Base-by-base conservation (phyloP, 2,888 invertebrate genomes). In the Conus canariensis region DNA sequence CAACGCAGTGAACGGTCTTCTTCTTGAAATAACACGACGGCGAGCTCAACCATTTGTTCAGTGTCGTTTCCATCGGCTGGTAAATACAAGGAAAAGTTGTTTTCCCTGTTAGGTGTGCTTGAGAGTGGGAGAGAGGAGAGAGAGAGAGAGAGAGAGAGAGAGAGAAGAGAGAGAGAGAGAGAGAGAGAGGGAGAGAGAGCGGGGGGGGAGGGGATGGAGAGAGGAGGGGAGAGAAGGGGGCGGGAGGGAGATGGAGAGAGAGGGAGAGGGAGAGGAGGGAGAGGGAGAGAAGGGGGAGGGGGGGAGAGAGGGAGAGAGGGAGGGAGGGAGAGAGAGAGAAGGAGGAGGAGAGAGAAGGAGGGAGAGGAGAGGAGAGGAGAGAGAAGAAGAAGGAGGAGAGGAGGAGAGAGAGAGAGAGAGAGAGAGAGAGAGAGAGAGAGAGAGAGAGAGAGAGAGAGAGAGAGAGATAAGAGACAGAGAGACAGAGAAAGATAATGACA, bases 361-460 rank as follows among this genome's bases (percentile, higher is more conserved):
- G 58, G 19, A 9, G 19, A 6, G 22, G 58, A 6, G 22, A 10
- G 12, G 58, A 45, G 67, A 7, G 45, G 30, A 70, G 8, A 45
- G 16, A 30, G 64, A 67, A 30, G 16, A 30, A 67, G n/a, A 30
- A 64, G 87, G 64, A 30, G 64, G 87, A 87, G 87, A 67, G 67
- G 12, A 60, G 60, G 14, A 67, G 67, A 67, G 14, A 16, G 70
- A 87, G 87, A 87, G 67, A 87, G 87, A 87, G 67, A 87, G 87
- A 87, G 87, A 87, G 87, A 87, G 87, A 87, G 87, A 87, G 87
- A 67, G 87, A 87, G 87, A 67, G 67, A 67, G 87, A 87, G 87
- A 67, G 67, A 64, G 67, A 67, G 67, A 87, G 87, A 87, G 67
- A n/a, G 87, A 87, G 67, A 87, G 87, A 87, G 87, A 87, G 87